Percentiles rank a stretch among this genome's conserved stretches.
phyloP scores from a whole-genome alignment of 92 coral and sea anemone species.

The Porites cylindrica region DNA sequence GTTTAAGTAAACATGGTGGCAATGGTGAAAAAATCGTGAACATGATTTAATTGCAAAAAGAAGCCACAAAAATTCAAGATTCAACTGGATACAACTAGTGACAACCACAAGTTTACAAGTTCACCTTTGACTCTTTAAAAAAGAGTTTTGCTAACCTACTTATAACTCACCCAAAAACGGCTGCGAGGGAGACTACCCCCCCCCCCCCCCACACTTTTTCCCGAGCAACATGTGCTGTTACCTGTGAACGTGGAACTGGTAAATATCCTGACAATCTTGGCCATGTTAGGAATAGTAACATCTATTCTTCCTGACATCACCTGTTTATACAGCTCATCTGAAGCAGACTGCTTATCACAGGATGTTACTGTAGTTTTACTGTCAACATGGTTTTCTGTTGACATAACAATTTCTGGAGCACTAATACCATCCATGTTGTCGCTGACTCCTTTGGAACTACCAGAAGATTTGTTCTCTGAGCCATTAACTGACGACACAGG shows the following conservation, averaged over 20 bases:
- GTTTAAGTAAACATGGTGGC: too few species aligned
- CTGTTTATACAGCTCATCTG: constrained; percentile 65
- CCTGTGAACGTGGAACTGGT: constrained; percentile 88
- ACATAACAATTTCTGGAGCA: background rate
- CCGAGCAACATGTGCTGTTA: background rate
- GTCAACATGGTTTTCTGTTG: background rate
- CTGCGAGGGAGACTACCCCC: too few species aligned
- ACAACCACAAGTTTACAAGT: too few species aligned
- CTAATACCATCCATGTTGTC: background rate
- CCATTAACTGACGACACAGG: background rate
- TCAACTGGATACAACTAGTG: too few species aligned
- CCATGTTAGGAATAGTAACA: constrained; percentile 61
- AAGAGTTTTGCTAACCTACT: too few species aligned
- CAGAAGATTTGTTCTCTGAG: background rate
- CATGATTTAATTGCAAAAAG: too few species aligned
- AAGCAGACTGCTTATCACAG: constrained; percentile 40
- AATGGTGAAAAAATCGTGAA: too few species aligned
- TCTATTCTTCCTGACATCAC: constrained; percentile 75
- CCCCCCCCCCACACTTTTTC: too few species aligned
- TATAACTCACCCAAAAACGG: too few species aligned
- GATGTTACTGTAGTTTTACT: background rate
- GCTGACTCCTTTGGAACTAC: constrained; percentile 4
- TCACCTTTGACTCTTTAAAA: too few species aligned
- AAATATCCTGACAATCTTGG: constrained; percentile 75
- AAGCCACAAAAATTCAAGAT: too few species aligned